Percentiles rank a stretch among this genome's conserved stretches.
Conservation (phyloP, 1,140 invertebrate genomes). For the Copidosoma floridanum region DNA sequence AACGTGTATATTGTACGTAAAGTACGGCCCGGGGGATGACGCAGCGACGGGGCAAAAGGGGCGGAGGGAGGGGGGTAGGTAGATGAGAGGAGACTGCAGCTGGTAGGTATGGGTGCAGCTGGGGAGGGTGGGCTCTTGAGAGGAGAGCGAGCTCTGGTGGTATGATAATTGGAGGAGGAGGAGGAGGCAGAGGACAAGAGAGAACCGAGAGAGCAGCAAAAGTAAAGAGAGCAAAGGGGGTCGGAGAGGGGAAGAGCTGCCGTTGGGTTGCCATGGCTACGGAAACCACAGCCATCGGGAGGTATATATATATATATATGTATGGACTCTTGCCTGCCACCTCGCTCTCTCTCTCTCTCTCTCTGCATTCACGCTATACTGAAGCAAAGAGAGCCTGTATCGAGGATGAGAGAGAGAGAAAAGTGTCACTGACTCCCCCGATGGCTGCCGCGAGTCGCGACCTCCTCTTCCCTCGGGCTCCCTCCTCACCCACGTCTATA, state of each 20-base stretch:
- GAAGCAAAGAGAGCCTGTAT: no score
- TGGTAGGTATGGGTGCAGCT: slow-evolving; percentile 6
- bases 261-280: slow-evolving; percentile 55
- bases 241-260: slow-evolving; percentile 26
- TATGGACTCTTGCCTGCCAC: no score
- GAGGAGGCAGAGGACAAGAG: slow-evolving; percentile 23
- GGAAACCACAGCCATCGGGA: slow-evolving; percentile 42
- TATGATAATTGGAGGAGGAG: slow-evolving; percentile 46
- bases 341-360: no score
- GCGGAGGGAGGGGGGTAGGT: no score
- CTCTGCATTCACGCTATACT: no score
- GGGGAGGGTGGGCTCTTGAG: no score
- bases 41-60: slow-evolving; percentile 10
- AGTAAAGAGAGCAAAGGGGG: slow-evolving; percentile 27
- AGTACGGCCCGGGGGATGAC: no score
- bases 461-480: no score
- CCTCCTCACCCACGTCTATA: slow-evolving; percentile 9
- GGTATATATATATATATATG: slow-evolving; percentile 41
- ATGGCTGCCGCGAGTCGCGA: slow-evolving; percentile 38
- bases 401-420: slow-evolving; percentile 32
- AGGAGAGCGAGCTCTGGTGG: no score
- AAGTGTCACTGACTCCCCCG: slow-evolving; percentile 56
- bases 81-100: no score
- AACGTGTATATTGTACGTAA: background rate
- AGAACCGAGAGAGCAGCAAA: slow-evolving; percentile 29